Evolutionary conservation across 2,113 vertebrate genomes (phyloP), one percentile per base, ranked within the genome.

Genomic region (Tupaia chinensis): DNA sequence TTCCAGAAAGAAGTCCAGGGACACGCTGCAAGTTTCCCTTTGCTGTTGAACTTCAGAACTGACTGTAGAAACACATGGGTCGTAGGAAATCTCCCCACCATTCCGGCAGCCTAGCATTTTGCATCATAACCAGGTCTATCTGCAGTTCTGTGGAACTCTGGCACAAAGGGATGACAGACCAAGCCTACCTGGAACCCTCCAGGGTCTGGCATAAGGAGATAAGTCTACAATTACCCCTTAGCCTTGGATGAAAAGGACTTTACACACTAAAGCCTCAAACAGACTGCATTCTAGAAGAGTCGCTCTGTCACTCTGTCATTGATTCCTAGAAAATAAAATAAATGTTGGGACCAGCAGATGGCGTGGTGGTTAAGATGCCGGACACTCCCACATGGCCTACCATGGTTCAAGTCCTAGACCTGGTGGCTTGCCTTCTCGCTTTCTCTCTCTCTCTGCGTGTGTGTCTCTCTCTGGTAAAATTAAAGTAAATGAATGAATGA

Each of bases 1-100:
- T 95, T 93, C 79, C 87, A 66, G 89, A 93, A 97, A 74, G 72
- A 81, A 61, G 66, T 89, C 74, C 89, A 93, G 86, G 73, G 53
- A 77, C 17, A 4, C 77, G 68, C 84, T 22, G 65, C 85, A 65
- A 96, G 86, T 70, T 85, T 53, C 32, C 34, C 86, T 96, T 89
- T 96, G 91, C 69, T 91, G 79, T 54, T 87, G 87, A 89, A 65
- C 80, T 92, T 88, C 32, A 70, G 54, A 44, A 29, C 6, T 83
- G 74, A 93, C 82, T 54, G 60, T 61, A 82, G 76, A 90, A 85
- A n/a, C 66, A 77, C 87, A 76, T 84, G 22, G 81, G 70, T 78
- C 9, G 32, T n/a, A 68, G 70, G 87, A 95, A 95, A 85, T 84
- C 23, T 56, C 44, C 25, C 13, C 88, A 61, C 56, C 86, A 72